A percentile compares a stretch with the other conserved stretches of the same genome.
These are phyloP conservation scores for Smithornis capensis DNA, from an alignment of 2,113 vertebrate species.

Conservation along the genomic window DNA sequence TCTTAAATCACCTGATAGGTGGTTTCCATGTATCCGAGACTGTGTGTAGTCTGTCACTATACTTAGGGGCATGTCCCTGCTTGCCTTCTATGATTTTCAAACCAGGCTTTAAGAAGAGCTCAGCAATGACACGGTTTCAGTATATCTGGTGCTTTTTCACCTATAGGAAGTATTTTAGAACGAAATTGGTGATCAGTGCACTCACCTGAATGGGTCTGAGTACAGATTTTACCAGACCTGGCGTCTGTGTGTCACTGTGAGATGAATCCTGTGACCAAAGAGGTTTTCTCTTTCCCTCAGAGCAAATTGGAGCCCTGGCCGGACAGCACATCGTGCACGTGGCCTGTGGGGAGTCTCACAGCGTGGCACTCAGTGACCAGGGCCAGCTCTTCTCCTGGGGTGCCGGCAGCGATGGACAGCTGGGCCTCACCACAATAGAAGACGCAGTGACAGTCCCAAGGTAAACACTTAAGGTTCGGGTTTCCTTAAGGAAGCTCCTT, in stretches of 20 bases:
- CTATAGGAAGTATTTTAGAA: background rate
- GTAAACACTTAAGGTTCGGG: constrained; percentile 62
- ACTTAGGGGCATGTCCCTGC: background rate
- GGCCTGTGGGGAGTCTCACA: constrained; percentile 88
- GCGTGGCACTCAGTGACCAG: constrained; percentile 86
- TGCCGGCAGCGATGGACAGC: constrained; percentile 85
- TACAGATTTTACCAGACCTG: background rate
- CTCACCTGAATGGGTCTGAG: background rate
- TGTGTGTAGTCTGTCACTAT: background rate
- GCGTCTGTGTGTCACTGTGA: background rate
- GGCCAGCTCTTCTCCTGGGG: constrained; percentile 96
- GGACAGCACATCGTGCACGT: constrained; percentile 88
- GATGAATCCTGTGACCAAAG: background rate
- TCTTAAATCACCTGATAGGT: background rate
- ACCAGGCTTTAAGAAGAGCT: background rate
- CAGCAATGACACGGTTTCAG: background rate
- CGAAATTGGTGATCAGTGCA: rapidly evolving
- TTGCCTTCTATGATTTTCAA: background rate
- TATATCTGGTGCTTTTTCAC: background rate
- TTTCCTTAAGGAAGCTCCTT: background rate
- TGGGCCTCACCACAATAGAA: constrained; percentile 87
- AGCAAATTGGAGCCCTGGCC: constrained; percentile 86
- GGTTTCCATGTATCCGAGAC: background rate
- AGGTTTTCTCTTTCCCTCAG: constrained; percentile 65
- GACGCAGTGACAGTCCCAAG: constrained; percentile 85